phyloP scores from a whole-genome alignment of 1,140 invertebrate species.

The Pseudomyrmex cubaensis region DNA sequence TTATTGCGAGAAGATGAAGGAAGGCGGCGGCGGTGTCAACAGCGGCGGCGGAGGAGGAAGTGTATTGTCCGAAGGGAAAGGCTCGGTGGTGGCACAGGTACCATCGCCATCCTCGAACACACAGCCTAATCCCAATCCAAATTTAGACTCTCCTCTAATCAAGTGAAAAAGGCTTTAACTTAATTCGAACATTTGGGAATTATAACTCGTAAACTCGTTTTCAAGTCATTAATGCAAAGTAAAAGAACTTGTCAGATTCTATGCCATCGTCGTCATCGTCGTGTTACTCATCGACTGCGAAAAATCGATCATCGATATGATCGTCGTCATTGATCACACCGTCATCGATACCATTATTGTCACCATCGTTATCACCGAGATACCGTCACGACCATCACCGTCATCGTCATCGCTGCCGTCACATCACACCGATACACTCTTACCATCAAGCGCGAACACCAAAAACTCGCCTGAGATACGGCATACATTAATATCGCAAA shows the following conservation, averaged over 20 bases:
- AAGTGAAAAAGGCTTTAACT: slow-evolving; percentile 86
- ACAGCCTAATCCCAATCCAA: slow-evolving; percentile 84
- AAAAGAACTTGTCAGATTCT: slow-evolving; percentile 77
- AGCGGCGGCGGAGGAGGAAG: slow-evolving; percentile 76
- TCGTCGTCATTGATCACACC: slow-evolving; percentile 32
- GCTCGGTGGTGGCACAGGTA: slow-evolving; percentile 81
- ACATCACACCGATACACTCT: slow-evolving; percentile 56
- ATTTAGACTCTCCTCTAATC: slow-evolving; percentile 84
- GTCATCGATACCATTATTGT: slow-evolving; percentile 55
- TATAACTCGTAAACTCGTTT: slow-evolving; percentile 81
- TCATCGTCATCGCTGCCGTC: slow-evolving; percentile 38
- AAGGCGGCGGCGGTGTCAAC: slow-evolving; percentile 83
- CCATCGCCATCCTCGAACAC: slow-evolving; percentile 82
- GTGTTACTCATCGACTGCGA: slow-evolving; percentile 55
- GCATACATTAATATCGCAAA: slow-evolving; percentile 61
- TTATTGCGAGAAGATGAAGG: slow-evolving; percentile 97
- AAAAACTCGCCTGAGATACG: slow-evolving; percentile 64
- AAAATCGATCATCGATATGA: slow-evolving; percentile 52
- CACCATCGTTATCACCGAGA: slow-evolving; percentile 22
- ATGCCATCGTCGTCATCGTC: slow-evolving; percentile 75
- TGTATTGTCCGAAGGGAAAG: slow-evolving; percentile 79
- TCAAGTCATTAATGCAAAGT: slow-evolving; percentile 79
- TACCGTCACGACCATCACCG: not conserved
- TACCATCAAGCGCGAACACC: slow-evolving; percentile 61
- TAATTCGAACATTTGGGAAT: slow-evolving; percentile 83